A percentile compares a stretch with the other conserved stretches of the same genome.
These are phyloP conservation scores for Invenusta paracnida DNA, from an alignment of 2,888 invertebrate species.

Conservation along the genomic window DNA sequence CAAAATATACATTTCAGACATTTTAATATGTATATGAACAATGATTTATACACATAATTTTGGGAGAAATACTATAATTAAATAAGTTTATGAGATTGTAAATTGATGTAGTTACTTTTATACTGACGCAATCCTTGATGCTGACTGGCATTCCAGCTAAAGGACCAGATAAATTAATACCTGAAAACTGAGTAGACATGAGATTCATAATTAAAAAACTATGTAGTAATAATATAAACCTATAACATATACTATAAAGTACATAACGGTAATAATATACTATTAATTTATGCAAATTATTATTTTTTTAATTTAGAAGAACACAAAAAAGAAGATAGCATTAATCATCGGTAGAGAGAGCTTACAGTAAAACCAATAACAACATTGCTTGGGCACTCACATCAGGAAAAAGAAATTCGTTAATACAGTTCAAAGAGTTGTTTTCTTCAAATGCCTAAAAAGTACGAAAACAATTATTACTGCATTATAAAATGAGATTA, in stretches of 20 bases:
- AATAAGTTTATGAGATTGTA: too few species aligned
- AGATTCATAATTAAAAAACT: background rate
- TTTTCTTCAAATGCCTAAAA: conserved; percentile 1
- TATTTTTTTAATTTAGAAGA: background rate
- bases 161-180: conserved; percentile 32
- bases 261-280: too few species aligned
- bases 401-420: conserved; percentile 36
- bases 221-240: too few species aligned
- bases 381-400: background rate
- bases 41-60: too few species aligned
- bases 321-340: background rate
- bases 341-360: background rate
- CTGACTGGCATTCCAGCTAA: conserved; percentile 56
- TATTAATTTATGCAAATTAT: too few species aligned
- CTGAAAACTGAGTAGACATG: conserved; percentile 32
- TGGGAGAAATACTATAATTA: too few species aligned
- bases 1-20: too few species aligned
- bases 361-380: background rate
- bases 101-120: too few species aligned
- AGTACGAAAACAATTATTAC: background rate
- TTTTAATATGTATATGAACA: too few species aligned
- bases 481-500: background rate
- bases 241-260: too few species aligned
- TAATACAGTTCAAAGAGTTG: conserved; percentile 20
- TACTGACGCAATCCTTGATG: conserved; percentile 53